Evolutionary conservation across 2,113 vertebrate genomes (phyloP).

Genomic region (Manacus vitellinus): DNA sequence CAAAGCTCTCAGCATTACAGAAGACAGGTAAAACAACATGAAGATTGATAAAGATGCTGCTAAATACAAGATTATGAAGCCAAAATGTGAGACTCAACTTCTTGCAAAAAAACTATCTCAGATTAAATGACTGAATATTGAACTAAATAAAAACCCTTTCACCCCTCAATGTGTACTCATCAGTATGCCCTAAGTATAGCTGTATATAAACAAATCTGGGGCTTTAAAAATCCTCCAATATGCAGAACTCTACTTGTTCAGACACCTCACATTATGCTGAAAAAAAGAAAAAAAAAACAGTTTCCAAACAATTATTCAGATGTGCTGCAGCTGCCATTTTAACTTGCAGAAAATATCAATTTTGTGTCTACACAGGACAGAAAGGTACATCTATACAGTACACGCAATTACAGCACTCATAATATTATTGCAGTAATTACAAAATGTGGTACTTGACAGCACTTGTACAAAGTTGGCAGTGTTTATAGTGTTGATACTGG

Average conservation of each 20-base stretch:
- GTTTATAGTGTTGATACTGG: slow-evolving; percentile 7
- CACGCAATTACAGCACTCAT: slow-evolving; percentile 35
- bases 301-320: background rate
- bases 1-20: background rate
- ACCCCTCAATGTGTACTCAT: background rate
- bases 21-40: background rate
- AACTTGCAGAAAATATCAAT: background rate
- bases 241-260: background rate
- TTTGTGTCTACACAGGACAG: background rate
- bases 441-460: slow-evolving; percentile 56
- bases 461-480: slow-evolving; percentile 62
- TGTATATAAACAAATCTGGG: background rate
- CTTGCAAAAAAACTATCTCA: background rate
- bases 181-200: background rate
- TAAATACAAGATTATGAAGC: background rate
- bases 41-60: background rate
- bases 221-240: background rate
- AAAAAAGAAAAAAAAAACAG: background rate
- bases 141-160: background rate
- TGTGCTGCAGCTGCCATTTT: background rate
- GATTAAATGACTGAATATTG: background rate
- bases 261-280: background rate
- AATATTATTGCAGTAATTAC: slow-evolving; percentile 55
- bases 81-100: background rate
- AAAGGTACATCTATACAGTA: background rate